phyloP scores from a whole-genome alignment of 2,888 invertebrate species.

The Orthonevra nobilis region DNA sequence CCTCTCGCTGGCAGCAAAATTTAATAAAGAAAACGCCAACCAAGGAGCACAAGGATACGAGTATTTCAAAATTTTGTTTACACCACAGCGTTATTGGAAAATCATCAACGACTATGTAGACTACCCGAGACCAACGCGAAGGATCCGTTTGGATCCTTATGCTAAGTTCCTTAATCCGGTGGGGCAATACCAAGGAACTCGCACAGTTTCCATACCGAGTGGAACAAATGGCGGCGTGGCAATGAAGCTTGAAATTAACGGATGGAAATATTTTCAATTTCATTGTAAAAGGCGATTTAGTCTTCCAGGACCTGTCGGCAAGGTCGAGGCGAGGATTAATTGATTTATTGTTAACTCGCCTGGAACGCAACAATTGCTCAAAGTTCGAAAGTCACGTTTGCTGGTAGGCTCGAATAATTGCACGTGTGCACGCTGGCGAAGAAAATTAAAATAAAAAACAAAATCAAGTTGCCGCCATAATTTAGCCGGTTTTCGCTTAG shows the following conservation, averaged over 20 bases:
- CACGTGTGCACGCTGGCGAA: neutral
- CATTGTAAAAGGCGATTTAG: no score
- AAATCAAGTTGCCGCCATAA: neutral
- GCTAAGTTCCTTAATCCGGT: slow-evolving; percentile 8
- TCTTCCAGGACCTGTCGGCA: neutral
- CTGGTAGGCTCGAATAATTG: neutral
- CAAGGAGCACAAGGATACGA: slow-evolving; percentile 16
- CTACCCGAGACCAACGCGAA: no score
- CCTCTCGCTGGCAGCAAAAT: slow-evolving; percentile 1
- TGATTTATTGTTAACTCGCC: slow-evolving; percentile 9
- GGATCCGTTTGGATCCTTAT: neutral
- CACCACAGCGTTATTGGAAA: slow-evolving; percentile 29
- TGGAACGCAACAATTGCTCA: neutral
- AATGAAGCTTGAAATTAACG: neutral
- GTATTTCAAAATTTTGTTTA: slow-evolving; percentile 14
- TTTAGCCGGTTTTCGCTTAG: slow-evolving; percentile 7
- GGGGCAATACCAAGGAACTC: slow-evolving; percentile 20
- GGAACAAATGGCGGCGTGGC: neutral
- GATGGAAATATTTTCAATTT: slow-evolving; percentile 20
- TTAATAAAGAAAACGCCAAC: slow-evolving; percentile 31
- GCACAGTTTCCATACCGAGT: slow-evolving; percentile 2
- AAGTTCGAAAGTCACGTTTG: slow-evolving; percentile 9
- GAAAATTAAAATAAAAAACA: neutral
- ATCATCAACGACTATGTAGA: neutral
- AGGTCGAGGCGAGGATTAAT: neutral